Evolutionary conservation across 2,888 invertebrate genomes (phyloP).

Genomic region (Phaedon cochleariae): DNA sequence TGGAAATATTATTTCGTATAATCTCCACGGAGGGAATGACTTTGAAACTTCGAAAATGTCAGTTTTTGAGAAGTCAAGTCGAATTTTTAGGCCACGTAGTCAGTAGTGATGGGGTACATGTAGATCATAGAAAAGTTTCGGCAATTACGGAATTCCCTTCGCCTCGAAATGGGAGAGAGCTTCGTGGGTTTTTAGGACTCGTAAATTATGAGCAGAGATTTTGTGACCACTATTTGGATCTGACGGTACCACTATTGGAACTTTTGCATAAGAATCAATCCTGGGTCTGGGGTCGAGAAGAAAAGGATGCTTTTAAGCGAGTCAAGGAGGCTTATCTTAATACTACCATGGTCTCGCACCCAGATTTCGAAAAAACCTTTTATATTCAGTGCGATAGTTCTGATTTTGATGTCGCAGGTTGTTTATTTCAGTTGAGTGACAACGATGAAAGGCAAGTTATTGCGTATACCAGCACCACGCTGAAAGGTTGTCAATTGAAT

Average conservation of each 20-base stretch:
- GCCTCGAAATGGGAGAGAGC: conserved; percentile 21
- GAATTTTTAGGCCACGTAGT: conserved; percentile 15
- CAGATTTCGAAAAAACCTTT: conserved; percentile 6
- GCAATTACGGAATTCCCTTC: conserved; percentile 24
- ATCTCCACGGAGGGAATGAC: conserved; percentile 6
- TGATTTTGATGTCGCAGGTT: conserved; percentile 18
- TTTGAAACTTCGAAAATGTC: conserved; percentile 20
- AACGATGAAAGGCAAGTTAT: conserved; percentile 8
- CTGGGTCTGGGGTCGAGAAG: conserved; percentile 20
- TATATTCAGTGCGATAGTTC: conserved; percentile 22
- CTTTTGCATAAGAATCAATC: conserved; percentile 2
- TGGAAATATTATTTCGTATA: neutral
- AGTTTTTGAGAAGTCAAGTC: conserved; percentile 5
- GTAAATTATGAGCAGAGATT: conserved; percentile 23
- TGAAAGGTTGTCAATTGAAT: too few species aligned
- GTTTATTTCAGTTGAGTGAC: conserved; percentile 12
- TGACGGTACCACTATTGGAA: conserved; percentile 2
- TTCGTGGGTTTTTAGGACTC: conserved; percentile 23
- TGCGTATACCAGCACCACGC: conserved; percentile 17
- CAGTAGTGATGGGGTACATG: neutral
- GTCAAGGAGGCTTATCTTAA: too few species aligned
- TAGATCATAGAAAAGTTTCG: conserved; percentile 14
- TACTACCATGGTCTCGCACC: conserved; percentile 3
- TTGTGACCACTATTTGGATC: conserved; percentile 17
- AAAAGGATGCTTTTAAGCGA: neutral